Evolutionary conservation across 2,113 vertebrate genomes (phyloP), one percentile per base, ranked within the genome.

Genomic region (Mesembrinibis cayennensis): DNA sequence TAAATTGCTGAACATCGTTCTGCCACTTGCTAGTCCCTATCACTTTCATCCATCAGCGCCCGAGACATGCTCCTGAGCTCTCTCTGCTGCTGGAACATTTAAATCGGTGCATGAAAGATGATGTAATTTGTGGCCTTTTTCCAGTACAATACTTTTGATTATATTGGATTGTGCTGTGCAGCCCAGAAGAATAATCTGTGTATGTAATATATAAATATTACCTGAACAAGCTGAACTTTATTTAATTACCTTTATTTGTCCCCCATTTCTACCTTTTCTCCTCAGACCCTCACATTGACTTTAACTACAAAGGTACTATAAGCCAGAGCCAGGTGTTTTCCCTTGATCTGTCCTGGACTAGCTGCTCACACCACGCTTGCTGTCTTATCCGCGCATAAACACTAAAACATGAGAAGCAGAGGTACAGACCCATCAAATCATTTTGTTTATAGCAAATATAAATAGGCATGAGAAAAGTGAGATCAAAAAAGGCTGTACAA

Each of bases 91-190:
- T 73, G 80, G 45, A 81, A 87, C 63, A 74, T 96, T 96, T 96
- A 66, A 90, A 93, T 92, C 9, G 2, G 30, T 74, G 55, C 59
- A 25, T 90, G 82, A 84, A 81, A 18, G 36, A 63, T 94, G 85
- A 87, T 81, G 77, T 42, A 47, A 89, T 90, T 74, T 86, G 45
- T 95, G 89, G 88, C 72, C 72, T 86, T 92, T 89, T 86, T 93
- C 88, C 88, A 96, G 67, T 90, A 58, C 62, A 70, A 59, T 81
- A 83, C 74, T 70, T 82, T 32, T 70, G 59, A 86, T 94, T 89
- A 78, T 86, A 92, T 63, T 89, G 38, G 50, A 38, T 93, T 59
- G 63, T 55, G 38, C 74, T 81, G 78, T 76, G 42, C 50, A 92
- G 52, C 44, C 42, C 56, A 71, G 70, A 40, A 95, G 30, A n/a